These are phyloP conservation scores for Agapostemon virescens DNA, from an alignment of 2,888 invertebrate species.

Conservation along the genomic window DNA sequence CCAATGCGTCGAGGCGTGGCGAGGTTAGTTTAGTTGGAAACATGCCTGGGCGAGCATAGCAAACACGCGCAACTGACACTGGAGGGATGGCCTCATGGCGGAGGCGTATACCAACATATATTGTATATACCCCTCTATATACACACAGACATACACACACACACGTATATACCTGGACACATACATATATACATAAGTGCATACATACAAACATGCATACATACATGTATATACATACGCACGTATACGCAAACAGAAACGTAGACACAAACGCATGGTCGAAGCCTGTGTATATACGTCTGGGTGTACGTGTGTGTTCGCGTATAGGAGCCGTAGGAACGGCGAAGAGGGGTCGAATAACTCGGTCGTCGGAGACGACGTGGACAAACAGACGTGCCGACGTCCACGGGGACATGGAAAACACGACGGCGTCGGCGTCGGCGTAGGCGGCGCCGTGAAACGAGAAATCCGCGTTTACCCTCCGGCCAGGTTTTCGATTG, in stretches of 20 bases:
- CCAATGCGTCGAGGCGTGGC: conserved; percentile 77
- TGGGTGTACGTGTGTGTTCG: conserved; percentile 14
- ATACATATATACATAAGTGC: conserved; percentile 4
- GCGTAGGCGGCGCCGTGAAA: conserved; percentile 64
- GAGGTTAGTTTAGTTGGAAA: conserved; percentile 79
- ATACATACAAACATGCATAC: neutral
- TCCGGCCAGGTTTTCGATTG: conserved; percentile 68
- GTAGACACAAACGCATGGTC: neutral
- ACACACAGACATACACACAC: neutral
- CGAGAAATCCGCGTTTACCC: conserved; percentile 69
- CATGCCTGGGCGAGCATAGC: conserved; percentile 77
- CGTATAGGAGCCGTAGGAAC: conserved; percentile 33
- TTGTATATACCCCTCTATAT: neutral
- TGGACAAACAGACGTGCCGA: conserved; percentile 78
- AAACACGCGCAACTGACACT: conserved; percentile 79
- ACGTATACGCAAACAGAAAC: too few species aligned
- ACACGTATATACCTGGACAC: conserved; percentile 38
- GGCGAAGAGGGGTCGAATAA: conserved; percentile 67
- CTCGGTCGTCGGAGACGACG: conserved; percentile 74
- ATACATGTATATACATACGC: neutral
- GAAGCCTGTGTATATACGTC: neutral
- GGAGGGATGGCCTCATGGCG: conserved; percentile 70
- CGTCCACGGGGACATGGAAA: conserved; percentile 75
- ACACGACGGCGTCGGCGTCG: conserved; percentile 66
- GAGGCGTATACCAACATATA: conserved; percentile 51